phyloP scores from a whole-genome alignment of 1,140 invertebrate genomes.

The Ericerus pela region DNA sequence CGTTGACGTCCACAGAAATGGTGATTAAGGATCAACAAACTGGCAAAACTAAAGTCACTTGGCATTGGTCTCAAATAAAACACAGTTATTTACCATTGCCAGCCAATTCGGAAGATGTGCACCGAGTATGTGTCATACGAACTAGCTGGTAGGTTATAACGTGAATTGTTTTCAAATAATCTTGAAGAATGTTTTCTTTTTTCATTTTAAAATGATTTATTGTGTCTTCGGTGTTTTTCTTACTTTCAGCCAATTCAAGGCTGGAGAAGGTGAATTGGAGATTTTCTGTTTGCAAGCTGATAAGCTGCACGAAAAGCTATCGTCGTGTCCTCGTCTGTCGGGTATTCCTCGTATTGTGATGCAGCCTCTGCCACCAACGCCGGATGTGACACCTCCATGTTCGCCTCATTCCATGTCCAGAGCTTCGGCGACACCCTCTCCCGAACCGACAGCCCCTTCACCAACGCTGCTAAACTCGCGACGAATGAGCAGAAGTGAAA shows the following conservation, averaged over 20 bases:
- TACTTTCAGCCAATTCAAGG: constrained; percentile 32
- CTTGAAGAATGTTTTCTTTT: not conserved
- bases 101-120: constrained; percentile 35
- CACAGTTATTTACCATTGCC: constrained; percentile 36
- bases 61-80: constrained; percentile 37
- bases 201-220: not conserved
- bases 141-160: constrained; percentile 36
- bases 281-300: constrained; percentile 35
- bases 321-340: constrained; percentile 7
- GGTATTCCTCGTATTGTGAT: constrained; percentile 16
- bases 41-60: constrained; percentile 31
- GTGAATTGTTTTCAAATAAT: not conserved
- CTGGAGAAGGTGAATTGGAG: constrained; percentile 35
- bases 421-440: not conserved
- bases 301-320: constrained; percentile 15
- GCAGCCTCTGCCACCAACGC: constrained; percentile 17
- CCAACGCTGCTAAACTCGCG: constrained; percentile 23
- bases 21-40: constrained; percentile 35
- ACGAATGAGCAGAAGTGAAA: constrained; percentile 36
- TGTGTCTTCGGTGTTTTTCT: not conserved
- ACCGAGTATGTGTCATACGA: constrained; percentile 37
- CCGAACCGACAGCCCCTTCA: constrained; percentile 17
- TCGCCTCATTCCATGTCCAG: not conserved
- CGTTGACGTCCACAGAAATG: constrained; percentile 32
- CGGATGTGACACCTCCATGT: not conserved